Evolutionary conservation across 2,113 vertebrate species (phyloP).

Genomic region (Notothenia rossii): DNA sequence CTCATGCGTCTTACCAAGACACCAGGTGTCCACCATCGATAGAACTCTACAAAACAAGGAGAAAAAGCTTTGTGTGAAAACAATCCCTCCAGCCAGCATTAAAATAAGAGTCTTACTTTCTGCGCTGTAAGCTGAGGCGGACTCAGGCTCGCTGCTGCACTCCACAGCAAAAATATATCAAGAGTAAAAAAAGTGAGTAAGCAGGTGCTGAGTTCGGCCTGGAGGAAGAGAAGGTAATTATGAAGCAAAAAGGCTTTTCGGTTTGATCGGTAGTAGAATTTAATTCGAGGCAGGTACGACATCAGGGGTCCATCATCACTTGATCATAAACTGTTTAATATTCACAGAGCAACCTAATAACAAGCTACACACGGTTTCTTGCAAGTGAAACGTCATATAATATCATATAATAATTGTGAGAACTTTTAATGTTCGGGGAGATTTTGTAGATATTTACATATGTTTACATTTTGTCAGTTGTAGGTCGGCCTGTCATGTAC

Average conservation of each 20-base stretch:
- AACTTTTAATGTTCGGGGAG: too few relatives aligned
- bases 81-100: slow-evolving; percentile 54
- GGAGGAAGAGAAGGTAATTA: slow-evolving; percentile 41
- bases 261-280: slow-evolving; percentile 44
- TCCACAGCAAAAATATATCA: slow-evolving; percentile 40
- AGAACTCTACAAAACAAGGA: slow-evolving; percentile 86
- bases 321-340: slow-evolving; percentile 7
- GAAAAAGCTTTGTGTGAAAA: slow-evolving; percentile 52
- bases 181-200: slow-evolving; percentile 30
- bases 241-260: slow-evolving; percentile 12
- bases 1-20: slow-evolving; percentile 84
- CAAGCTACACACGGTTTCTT: not conserved
- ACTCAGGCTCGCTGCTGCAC: slow-evolving; percentile 30
- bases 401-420: not conserved
- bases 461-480: too few relatives aligned
- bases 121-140: slow-evolving; percentile 15
- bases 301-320: slow-evolving; percentile 2
- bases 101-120: slow-evolving; percentile 50
- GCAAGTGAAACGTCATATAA: too few relatives aligned
- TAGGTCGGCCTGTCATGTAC: too few relatives aligned
- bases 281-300: slow-evolving; percentile 15
- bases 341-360: not conserved
- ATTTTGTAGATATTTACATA: not conserved
- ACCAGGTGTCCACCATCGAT: slow-evolving; percentile 86
- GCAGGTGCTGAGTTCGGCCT: slow-evolving; percentile 50